A percentile compares a stretch with the other conserved stretches of the same genome.
phyloP scores from a whole-genome alignment of 2,888 invertebrate genomes.

The Drosophila dives region DNA sequence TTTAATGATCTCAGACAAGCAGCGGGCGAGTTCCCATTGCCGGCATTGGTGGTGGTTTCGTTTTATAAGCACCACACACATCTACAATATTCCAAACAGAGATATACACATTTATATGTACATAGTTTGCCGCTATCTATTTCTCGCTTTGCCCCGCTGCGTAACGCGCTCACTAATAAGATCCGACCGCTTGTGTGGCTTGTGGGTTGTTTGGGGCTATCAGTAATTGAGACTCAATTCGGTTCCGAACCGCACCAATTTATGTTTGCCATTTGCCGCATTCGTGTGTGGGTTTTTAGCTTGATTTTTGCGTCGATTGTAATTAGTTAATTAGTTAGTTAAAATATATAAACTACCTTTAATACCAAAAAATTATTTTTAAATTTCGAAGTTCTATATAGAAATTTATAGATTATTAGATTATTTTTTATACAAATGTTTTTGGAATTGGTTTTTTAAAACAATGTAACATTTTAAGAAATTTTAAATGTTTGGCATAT shows the following conservation, averaged over 20 bases:
- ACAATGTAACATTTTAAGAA: not conserved
- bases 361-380: too few relatives aligned
- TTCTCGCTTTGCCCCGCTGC: conserved; percentile 15
- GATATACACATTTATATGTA: not conserved
- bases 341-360: not conserved
- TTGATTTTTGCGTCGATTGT: not conserved
- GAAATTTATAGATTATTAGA: not conserved
- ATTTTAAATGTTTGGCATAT: not conserved
- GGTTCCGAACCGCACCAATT: conserved; percentile 71
- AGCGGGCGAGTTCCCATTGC: conserved; percentile 58
- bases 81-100: conserved; percentile 29
- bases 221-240: conserved; percentile 76
- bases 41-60: conserved; percentile 44
- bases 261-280: conserved; percentile 59
- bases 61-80: conserved; percentile 44
- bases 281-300: conserved; percentile 46
- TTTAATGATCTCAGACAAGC: conserved; percentile 74
- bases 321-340: not conserved
- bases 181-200: conserved; percentile 50
- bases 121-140: not conserved
- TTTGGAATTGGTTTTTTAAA: not conserved
- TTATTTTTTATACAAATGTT: not conserved
- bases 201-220: conserved; percentile 41
- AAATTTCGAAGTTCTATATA: not conserved
- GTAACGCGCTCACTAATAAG: conserved; percentile 72